Evolutionary conservation across 2,888 invertebrate species (phyloP).

Genomic region (Chaetogeoica ovagalla): DNA sequence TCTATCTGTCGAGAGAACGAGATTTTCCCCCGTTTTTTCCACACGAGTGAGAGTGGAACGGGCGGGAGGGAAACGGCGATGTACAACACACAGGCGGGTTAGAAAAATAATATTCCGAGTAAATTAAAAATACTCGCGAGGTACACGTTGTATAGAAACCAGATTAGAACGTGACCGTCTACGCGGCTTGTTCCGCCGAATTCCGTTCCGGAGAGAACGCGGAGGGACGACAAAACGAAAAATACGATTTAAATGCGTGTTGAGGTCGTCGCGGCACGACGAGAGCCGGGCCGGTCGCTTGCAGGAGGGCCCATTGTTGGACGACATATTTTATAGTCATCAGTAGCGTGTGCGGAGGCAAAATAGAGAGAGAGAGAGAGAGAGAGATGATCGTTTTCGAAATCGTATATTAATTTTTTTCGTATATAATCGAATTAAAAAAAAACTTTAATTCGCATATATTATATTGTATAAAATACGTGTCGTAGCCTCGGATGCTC

Average conservation of each 20-base stretch:
- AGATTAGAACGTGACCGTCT: conserved; percentile 47
- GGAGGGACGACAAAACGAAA: not conserved
- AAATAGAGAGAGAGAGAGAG: too few species aligned
- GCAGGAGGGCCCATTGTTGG: not conserved
- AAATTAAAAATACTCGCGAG: conserved; percentile 35
- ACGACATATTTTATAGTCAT: too few species aligned
- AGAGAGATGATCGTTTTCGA: not conserved
- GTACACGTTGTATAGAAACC: conserved; percentile 21
- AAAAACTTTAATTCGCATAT: conserved; percentile 32
- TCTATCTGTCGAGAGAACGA: too few species aligned
- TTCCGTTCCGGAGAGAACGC: conserved; percentile 1
- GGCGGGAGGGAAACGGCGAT: too few species aligned
- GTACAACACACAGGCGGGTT: too few species aligned
- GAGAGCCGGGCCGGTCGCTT: not conserved
- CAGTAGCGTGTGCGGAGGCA: too few species aligned
- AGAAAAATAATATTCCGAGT: conserved; percentile 16
- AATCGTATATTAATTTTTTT: not conserved
- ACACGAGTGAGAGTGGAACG: not conserved
- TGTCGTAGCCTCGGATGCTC: not conserved
- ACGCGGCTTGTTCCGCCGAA: conserved; percentile 45
- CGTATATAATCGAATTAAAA: conserved; percentile 26
- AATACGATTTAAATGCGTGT: conserved; percentile 33
- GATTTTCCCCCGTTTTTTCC: conserved; percentile 22
- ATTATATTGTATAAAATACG: too few species aligned
- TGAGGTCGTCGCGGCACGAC: conserved; percentile 26